A percentile compares a stretch with the other conserved stretches of the same genome.
Conservation (phyloP, 2,797 vertebrate genomes). For the Mallotus villosus region DNA sequence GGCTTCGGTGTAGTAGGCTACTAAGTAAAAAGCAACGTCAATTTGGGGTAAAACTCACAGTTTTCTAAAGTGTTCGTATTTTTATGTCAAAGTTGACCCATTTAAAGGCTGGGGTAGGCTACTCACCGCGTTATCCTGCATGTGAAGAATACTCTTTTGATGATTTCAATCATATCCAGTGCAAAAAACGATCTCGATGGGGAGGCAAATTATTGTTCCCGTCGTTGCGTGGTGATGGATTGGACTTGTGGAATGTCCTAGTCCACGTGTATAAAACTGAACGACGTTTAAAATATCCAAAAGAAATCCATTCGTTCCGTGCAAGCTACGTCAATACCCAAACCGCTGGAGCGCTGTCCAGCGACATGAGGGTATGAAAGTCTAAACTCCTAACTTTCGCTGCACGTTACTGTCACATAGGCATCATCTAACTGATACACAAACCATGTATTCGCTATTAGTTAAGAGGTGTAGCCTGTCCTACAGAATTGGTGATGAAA, state of each 20-base stretch:
- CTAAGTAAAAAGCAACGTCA: neutral
- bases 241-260: constrained; percentile 32
- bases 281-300: constrained; percentile 61
- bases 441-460: too few relatives aligned
- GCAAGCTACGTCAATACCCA: constrained; percentile 45
- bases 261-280: constrained; percentile 45
- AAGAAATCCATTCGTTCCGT: constrained; percentile 52
- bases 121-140: constrained; percentile 59
- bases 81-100: constrained; percentile 25
- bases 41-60: neutral
- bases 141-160: constrained; percentile 45
- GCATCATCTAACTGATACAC: neutral
- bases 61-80: neutral
- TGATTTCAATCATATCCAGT: constrained; percentile 64
- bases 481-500: neutral
- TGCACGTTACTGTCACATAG: constrained; percentile 29
- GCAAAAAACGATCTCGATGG: constrained; percentile 23
- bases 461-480: neutral
- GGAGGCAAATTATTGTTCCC: constrained; percentile 16
- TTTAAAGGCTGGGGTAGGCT: constrained; percentile 31
- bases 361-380: constrained; percentile 72
- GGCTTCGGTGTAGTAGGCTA: neutral
- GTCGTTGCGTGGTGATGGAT: constrained; percentile 4
- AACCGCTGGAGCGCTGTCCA: constrained; percentile 65
- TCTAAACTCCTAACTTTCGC: constrained; percentile 69